Evolutionary conservation across 2,888 invertebrate species (phyloP).

Genomic region (Pristionchus japonicus): DNA sequence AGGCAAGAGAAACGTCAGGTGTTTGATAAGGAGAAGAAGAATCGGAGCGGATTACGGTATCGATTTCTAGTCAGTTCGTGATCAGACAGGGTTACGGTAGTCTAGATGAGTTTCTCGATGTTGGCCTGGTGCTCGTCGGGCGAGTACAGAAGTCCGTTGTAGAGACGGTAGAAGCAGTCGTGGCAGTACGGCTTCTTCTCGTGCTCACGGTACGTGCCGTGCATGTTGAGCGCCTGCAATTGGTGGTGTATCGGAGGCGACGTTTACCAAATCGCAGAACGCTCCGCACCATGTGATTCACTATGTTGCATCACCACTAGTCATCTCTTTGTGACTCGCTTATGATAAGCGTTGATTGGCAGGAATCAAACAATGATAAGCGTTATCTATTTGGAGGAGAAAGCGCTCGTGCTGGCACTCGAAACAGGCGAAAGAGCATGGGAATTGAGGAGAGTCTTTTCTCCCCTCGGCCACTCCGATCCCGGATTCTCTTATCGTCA

Average conservation of each 20-base stretch:
- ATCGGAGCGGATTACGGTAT: neutral
- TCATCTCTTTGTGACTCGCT: no score
- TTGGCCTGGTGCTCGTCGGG: conserved; percentile 69
- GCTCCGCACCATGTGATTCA: no score
- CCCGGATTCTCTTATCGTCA: neutral
- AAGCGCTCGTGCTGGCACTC: no score
- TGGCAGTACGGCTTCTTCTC: conserved; percentile 99
- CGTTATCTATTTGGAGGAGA: neutral
- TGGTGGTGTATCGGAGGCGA: no score
- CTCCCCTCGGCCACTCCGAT: neutral
- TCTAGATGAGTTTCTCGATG: conserved; percentile 71
- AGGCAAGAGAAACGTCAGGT: neutral
- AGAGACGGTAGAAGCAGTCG: conserved; percentile 95
- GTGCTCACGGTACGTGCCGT: conserved; percentile 82
- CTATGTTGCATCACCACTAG: no score
- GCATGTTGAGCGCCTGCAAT: conserved; percentile 69
- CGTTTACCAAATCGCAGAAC: no score
- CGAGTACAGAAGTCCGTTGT: conserved; percentile 70
- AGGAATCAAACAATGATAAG: neutral
- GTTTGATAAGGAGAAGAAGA: neutral
- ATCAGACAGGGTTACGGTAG: no score
- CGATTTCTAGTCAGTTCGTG: neutral
- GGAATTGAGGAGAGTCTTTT: neutral
- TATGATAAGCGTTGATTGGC: no score
- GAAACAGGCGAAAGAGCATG: no score